Evolutionary conservation across 92 coral and sea anemone genomes (phyloP), one percentile per base, ranked within the genome.

Genomic region (Meandrina meandrites): DNA sequence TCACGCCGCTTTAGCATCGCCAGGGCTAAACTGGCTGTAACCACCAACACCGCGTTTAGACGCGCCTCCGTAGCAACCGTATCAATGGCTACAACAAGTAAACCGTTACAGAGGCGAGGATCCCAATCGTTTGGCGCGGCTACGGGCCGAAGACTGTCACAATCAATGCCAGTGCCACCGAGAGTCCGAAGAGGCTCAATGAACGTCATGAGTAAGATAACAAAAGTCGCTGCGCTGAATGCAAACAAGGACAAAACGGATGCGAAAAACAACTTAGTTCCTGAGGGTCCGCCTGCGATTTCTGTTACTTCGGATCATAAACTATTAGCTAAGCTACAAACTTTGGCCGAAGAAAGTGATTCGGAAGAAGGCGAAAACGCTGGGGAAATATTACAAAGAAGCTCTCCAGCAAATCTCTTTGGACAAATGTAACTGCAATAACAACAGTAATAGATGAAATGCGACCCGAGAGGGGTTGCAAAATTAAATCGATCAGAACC

Each of bases 111-210:
- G 31, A 86, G 89, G 73, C 91, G 89, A 36, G 86, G 90, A 76
- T 60, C 91, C 0, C 87, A 88, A 51, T 80, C 91, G 45, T 72
- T 85, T 70, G 36, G 70, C 36, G 76, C 86, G n/a, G 45, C 51
- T 64, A 51, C 80, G 22, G 89, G 89, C 36, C 90, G 91, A 80
- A 79, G 84, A 68, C 86, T 75, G 28, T 83, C 94, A 18, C 94
- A 86, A 83, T 48, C 48, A 27, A 40, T 76, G 17, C 48, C 90
- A 22, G 78, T 73, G 32, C 51, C 79, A 1, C 92, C 93, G 80
- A 91, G 88, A 87, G 76, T 86, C 72, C 94, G 96, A 75, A 91
- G 96, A 86, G 96, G 89, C 21, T 93, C 96, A 24, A 91, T 93
- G 76, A 91, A 93, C 27, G 94, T 88, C 6, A 86, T 89, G 70